Conservation (phyloP, 1,140 invertebrate genomes). For the Pygmarrhopalites habei region DNA sequence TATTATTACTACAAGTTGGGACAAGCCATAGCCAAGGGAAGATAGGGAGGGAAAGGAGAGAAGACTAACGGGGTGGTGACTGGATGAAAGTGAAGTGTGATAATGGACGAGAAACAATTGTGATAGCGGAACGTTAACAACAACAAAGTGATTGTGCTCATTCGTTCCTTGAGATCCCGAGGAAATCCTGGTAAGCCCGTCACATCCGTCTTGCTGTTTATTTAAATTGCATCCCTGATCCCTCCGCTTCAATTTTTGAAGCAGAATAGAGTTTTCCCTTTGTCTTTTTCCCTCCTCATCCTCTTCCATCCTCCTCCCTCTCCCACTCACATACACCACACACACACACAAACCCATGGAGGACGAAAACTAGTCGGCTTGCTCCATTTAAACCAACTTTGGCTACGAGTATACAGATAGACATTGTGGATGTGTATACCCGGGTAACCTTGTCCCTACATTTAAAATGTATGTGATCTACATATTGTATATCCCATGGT, state of each 20-base stretch:
- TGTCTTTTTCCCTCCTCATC: background rate
- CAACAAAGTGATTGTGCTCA: constrained; percentile 18
- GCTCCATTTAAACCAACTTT: no score
- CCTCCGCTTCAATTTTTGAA: background rate
- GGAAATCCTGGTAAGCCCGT: constrained; percentile 17
- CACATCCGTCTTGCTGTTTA: constrained; percentile 18
- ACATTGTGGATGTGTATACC: background rate
- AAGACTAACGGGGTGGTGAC: background rate
- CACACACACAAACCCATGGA: no score
- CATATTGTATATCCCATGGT: no score
- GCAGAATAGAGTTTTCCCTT: background rate
- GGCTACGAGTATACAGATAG: background rate
- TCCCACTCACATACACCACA: no score
- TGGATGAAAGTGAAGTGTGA: constrained; percentile 16
- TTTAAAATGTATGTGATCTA: no score
- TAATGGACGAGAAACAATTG: constrained; percentile 19
- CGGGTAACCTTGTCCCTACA: no score
- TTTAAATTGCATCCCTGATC: constrained; percentile 13
- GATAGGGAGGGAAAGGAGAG: no score
- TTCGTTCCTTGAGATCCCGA: constrained; percentile 13
- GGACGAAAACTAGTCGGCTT: no score
- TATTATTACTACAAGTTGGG: no score
- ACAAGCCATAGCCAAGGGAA: no score
- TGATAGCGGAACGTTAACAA: constrained; percentile 19
- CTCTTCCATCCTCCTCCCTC: no score